Base-by-base conservation (phyloP, 2,888 invertebrate species). In the Smittia sp. region DNA sequence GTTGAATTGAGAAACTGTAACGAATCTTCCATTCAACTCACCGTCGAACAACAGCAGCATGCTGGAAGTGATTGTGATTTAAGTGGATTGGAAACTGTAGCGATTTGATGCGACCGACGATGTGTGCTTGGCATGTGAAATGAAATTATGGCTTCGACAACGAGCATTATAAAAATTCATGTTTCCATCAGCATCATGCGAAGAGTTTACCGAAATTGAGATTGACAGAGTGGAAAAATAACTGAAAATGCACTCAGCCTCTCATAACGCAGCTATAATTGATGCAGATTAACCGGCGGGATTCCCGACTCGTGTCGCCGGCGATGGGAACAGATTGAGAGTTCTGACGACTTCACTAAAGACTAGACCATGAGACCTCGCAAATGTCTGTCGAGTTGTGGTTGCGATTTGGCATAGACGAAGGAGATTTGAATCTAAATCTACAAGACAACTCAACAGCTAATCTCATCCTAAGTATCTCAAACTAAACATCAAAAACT, bases 171-270 rank as follows among this genome's bases (percentile, higher is more conserved):
- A 46, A 15, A 15, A 3, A 18, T 46, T 13, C 18, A n/a, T 46
- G 18, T 46, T 13, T 46, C 18, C 18, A 18, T 46, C 18, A 15
- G 3, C 18, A 15, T 46, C 18, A 15, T 2, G 4, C 18, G n/a
- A 15, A n/a, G 4, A 68, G 22, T 24, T 24, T 46, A 68, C 15
- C 6, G 7, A 13, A 46, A 68, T 68, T 68, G 68, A 41, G 46
- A 68, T 46, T 68, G 68, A 68, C 68, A 68, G 32, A 38, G 68
- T 18, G 68, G 46, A 68, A 68, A 46, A 20, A 22, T 11, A n/a
- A 46, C 67, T 68, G 67, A 32, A 32, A 32, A 32, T 32, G 32
- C 32, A 32, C 32, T 32, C 32, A 32, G 32, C 32, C 32, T 32
- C 32, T 32, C 3, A 32, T 32, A 32, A 32, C n/a, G n/a, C n/a